A percentile compares a stretch with the other conserved stretches of the same genome.
Evolutionary conservation across 2,888 invertebrate species (phyloP).

Genomic region (Polyploca ridens): DNA sequence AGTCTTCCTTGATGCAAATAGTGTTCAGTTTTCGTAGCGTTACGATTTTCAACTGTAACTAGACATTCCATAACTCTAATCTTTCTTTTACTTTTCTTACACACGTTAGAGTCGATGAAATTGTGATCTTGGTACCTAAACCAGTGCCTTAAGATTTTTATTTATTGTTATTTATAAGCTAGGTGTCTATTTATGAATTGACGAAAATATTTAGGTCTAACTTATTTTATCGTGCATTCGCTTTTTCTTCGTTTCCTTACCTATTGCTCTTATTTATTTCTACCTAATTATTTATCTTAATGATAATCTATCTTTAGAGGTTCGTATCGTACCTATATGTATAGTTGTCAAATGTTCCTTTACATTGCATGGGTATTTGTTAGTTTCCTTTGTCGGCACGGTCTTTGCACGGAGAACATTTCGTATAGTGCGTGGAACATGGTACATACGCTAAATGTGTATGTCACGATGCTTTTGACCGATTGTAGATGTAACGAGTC

Average conservation of each 20-base stretch:
- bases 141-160: constrained; percentile 82
- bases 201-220: constrained; percentile 69
- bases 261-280: constrained; percentile 60
- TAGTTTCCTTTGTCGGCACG: not conserved
- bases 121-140: constrained; percentile 82
- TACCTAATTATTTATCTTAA: constrained; percentile 39
- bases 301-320: constrained; percentile 24
- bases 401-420: constrained; percentile 1
- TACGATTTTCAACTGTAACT: constrained; percentile 51
- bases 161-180: constrained; percentile 82
- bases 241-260: constrained; percentile 44
- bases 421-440: too few relatives aligned
- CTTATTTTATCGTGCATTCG: constrained; percentile 61
- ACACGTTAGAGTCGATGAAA: constrained; percentile 67
- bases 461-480: constrained; percentile 15
- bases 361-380: not conserved
- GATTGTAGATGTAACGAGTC: constrained; percentile 17
- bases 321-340: constrained; percentile 17
- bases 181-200: constrained; percentile 78
- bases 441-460: constrained; percentile 11
- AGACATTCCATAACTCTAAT: constrained; percentile 77
- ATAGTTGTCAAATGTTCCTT: constrained; percentile 19
- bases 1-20: constrained; percentile 50
- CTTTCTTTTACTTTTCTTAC: constrained; percentile 53
- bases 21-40: constrained; percentile 38